Conservation (phyloP, 2,113 vertebrate species). For the Vidua chalybeata region DNA sequence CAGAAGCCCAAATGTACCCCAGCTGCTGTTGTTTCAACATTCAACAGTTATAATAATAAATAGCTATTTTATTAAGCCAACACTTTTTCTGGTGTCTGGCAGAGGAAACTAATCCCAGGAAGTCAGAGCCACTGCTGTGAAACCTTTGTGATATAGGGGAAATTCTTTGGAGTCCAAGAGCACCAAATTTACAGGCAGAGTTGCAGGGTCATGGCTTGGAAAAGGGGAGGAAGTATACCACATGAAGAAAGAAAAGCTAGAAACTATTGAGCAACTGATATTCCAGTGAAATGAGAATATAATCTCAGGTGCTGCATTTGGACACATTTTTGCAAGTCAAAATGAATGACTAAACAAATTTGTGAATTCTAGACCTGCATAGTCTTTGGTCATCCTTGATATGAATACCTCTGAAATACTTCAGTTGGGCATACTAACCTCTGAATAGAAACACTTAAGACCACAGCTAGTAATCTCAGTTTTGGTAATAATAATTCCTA, state of each 20-base stretch:
- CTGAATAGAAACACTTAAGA: background rate
- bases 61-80: background rate
- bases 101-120: fast-evolving
- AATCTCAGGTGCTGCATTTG: background rate
- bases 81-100: background rate
- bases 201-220: background rate
- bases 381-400: background rate
- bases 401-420: background rate
- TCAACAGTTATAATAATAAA: background rate
- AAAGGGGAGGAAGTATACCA: background rate
- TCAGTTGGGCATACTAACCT: background rate
- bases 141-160: background rate
- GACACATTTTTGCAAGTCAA: background rate
- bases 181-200: background rate
- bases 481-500: background rate
- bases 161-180: background rate
- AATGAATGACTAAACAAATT: background rate
- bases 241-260: background rate
- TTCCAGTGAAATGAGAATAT: background rate
- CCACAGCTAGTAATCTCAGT: background rate
- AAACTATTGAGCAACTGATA: background rate
- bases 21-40: background rate
- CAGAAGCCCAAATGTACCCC: background rate
- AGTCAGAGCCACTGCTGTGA: background rate
- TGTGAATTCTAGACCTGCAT: background rate